Evolutionary conservation across 23 tunicate species (phyloP).

Genomic region (Styela plicata): DNA sequence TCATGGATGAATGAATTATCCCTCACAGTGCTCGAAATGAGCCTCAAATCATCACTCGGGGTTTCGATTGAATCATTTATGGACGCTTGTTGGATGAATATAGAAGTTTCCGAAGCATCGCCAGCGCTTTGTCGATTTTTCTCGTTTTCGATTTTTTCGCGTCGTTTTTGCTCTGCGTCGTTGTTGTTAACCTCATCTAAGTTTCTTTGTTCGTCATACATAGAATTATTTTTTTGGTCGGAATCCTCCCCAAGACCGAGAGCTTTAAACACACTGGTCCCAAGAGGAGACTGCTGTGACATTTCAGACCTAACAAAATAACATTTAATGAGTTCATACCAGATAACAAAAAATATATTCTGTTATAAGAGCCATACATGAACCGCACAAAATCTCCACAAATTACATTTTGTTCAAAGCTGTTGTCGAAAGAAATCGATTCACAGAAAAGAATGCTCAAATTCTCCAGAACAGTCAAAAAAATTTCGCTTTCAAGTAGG

Average conservation of each 20-base stretch:
- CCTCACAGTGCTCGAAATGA: conserved; percentile 11
- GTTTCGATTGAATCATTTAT: background rate
- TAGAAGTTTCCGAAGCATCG: conserved; percentile 2
- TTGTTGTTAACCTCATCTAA: background rate
- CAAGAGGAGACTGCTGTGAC: conserved; percentile 85
- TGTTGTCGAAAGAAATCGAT: too few relatives aligned
- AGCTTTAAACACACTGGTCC: conserved; percentile 78
- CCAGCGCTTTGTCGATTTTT: conserved; percentile 9
- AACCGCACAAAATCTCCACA: too few relatives aligned
- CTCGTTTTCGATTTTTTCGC: conserved; percentile 15
- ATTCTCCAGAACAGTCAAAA: too few relatives aligned
- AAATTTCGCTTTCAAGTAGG: too few relatives aligned
- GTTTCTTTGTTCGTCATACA: background rate
- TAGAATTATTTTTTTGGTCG: background rate
- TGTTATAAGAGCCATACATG: too few relatives aligned
- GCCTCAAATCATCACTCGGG: background rate
- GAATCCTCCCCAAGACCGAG: conserved; percentile 53
- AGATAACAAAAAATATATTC: too few relatives aligned
- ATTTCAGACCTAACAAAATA: conserved; percentile 14
- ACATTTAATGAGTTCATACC: too few relatives aligned
- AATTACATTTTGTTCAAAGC: too few relatives aligned
- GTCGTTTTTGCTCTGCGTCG: background rate
- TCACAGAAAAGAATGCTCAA: too few relatives aligned
- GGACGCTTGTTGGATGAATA: background rate
- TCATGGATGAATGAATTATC: conserved; percentile 23